These are phyloP conservation scores for Silurus glanis DNA, from an alignment of 2,113 vertebrate species.

Conservation along the genomic window DNA sequence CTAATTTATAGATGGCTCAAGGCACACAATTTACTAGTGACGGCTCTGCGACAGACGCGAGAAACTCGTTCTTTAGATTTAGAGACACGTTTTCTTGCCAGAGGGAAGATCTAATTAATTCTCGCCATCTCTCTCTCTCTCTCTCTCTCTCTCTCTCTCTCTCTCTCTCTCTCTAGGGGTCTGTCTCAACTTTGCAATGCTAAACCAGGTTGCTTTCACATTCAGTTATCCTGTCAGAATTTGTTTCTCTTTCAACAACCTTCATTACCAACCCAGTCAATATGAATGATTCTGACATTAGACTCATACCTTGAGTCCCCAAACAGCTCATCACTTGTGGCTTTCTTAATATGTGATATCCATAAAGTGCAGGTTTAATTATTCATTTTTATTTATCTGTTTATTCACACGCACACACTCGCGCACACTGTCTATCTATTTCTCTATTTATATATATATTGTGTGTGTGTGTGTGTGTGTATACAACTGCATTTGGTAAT, in stretches of 20 bases:
- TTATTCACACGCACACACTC: too few species aligned
- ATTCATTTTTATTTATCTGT: too few species aligned
- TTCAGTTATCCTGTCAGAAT: conserved; percentile 31
- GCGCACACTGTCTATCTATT: too few species aligned
- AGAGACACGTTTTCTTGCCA: conserved; percentile 23
- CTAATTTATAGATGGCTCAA: conserved; percentile 23
- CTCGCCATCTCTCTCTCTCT: background rate
- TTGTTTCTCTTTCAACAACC: conserved; percentile 24
- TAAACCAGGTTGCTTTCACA: conserved; percentile 12
- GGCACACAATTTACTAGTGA: background rate
- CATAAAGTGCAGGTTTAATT: background rate
- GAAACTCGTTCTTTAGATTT: conserved; percentile 32
- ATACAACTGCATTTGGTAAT: too few species aligned
- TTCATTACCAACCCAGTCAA: conserved; percentile 30
- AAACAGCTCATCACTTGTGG: background rate
- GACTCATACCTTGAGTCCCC: background rate
- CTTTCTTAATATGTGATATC: background rate
- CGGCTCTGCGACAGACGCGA: background rate
- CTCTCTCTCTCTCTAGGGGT: background rate
- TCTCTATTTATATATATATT: too few species aligned
- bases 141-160: background rate
- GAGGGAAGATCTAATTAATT: conserved; percentile 33
- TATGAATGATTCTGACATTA: background rate
- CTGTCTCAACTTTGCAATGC: conserved; percentile 36
- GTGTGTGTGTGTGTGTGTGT: too few species aligned